Evolutionary conservation across 2,113 vertebrate genomes (phyloP).

Genomic region (Synodontis membranacea): DNA sequence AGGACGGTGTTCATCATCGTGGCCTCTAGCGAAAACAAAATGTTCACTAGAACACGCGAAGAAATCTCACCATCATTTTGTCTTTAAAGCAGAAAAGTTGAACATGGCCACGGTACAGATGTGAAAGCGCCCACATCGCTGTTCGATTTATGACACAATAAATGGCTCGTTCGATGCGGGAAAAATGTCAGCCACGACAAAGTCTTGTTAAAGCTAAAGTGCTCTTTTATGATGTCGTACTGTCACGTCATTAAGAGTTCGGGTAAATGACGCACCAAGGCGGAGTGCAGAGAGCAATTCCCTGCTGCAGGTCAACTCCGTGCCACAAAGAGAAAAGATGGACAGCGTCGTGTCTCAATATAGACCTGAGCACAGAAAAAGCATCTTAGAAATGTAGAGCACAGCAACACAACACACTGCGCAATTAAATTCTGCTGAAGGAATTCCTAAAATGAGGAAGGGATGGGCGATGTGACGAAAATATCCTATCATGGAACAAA

Average conservation of each 20-base stretch:
- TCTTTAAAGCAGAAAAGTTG: too few species aligned
- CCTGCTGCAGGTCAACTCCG: slow-evolving; percentile 16
- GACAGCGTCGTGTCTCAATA: neutral
- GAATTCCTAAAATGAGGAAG: neutral
- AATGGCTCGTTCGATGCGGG: too few species aligned
- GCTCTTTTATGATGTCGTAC: neutral
- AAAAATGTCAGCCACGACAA: too few species aligned
- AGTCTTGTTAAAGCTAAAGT: too few species aligned
- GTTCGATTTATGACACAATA: too few species aligned
- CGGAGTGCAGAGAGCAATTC: slow-evolving; percentile 3
- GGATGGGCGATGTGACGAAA: neutral
- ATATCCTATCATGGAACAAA: neutral
- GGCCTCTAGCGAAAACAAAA: too few species aligned
- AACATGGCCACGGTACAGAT: too few species aligned
- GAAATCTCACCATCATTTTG: too few species aligned
- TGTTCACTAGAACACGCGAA: too few species aligned
- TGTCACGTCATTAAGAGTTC: neutral
- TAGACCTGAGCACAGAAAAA: neutral
- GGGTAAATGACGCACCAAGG: slow-evolving; percentile 15
- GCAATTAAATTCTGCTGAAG: neutral
- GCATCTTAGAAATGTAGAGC: neutral
- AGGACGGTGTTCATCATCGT: too few species aligned
- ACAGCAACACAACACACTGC: neutral
- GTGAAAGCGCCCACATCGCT: too few species aligned
- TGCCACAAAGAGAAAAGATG: neutral